Conservation (phyloP, 2,113 vertebrate species). For the Daubentonia madagascariensis region DNA sequence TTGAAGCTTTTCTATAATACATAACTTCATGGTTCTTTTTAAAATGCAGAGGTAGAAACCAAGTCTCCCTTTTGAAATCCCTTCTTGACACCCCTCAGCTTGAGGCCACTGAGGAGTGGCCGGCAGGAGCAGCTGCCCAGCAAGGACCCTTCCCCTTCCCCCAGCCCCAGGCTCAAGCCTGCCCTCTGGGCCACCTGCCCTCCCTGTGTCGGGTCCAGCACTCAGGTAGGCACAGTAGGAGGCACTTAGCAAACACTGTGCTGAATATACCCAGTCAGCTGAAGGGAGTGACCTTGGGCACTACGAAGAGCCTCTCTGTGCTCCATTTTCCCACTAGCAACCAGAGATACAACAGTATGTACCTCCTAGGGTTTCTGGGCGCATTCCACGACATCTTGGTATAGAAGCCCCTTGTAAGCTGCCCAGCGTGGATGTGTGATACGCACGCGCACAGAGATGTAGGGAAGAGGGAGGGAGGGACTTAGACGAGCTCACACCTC, state of each 20-base stretch:
- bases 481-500: background rate
- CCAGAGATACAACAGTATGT: background rate
- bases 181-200: too few species aligned
- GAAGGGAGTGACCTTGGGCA: background rate
- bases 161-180: background rate
- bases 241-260: accelerated
- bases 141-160: background rate
- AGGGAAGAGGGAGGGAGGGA: background rate
- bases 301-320: accelerated
- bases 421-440: accelerated
- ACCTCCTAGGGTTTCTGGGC: background rate
- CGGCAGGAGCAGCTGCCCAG: background rate
- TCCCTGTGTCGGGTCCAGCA: background rate
- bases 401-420: background rate
- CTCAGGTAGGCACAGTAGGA: background rate
- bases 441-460: accelerated
- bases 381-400: background rate
- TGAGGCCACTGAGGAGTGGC: background rate
- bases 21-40: background rate
- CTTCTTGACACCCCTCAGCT: background rate
- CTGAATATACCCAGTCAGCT: accelerated
- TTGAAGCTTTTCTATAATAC: background rate
- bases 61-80: background rate
- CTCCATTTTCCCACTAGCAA: background rate
- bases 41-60: background rate